Evolutionary conservation across 2,888 invertebrate genomes (phyloP).

Genomic region (Drosophila barbarae): DNA sequence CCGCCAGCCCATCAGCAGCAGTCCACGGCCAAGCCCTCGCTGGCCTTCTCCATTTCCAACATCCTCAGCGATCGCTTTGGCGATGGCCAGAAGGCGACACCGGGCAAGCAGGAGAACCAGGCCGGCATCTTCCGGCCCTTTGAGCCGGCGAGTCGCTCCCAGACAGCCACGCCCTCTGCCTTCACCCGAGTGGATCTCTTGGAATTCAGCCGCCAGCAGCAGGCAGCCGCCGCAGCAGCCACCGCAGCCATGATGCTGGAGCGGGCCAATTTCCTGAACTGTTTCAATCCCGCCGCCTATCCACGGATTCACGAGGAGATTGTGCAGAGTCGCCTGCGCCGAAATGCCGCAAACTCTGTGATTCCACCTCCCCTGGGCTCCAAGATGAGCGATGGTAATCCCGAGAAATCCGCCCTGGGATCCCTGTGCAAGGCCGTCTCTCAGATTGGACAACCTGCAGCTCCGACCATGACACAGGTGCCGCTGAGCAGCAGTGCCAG

Average conservation of each 20-base stretch:
- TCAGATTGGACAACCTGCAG: constrained; percentile 82
- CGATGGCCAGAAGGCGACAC: constrained; percentile 45
- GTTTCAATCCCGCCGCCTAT: constrained; percentile 79
- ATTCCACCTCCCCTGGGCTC: constrained; percentile 55
- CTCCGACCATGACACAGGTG: constrained; percentile 39
- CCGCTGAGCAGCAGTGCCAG: constrained; percentile 47
- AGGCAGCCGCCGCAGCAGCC: constrained; percentile 77
- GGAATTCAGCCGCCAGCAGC: constrained; percentile 78
- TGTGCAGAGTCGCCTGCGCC: constrained; percentile 76
- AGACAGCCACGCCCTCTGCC: constrained; percentile 75
- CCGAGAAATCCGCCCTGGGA: constrained; percentile 83
- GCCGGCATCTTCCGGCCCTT: constrained; percentile 78
- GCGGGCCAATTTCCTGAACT: constrained; percentile 78
- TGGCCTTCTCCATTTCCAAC: constrained; percentile 79
- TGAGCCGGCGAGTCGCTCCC: constrained; percentile 69
- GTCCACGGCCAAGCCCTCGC: constrained; percentile 74
- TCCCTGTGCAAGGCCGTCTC: constrained; percentile 86
- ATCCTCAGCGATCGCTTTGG: constrained; percentile 80
- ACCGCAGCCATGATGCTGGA: constrained; percentile 79
- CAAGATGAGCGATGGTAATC: constrained; percentile 50
- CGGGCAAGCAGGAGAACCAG: constrained; percentile 41
- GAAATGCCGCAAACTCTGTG: constrained; percentile 53
- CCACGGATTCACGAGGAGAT: constrained; percentile 80
- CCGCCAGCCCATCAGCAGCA: constrained; percentile 76
- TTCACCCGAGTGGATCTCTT: constrained; percentile 78